These are phyloP conservation scores for Leucophora obtusa DNA, from an alignment of 2,888 invertebrate species.

Conservation along the genomic window DNA sequence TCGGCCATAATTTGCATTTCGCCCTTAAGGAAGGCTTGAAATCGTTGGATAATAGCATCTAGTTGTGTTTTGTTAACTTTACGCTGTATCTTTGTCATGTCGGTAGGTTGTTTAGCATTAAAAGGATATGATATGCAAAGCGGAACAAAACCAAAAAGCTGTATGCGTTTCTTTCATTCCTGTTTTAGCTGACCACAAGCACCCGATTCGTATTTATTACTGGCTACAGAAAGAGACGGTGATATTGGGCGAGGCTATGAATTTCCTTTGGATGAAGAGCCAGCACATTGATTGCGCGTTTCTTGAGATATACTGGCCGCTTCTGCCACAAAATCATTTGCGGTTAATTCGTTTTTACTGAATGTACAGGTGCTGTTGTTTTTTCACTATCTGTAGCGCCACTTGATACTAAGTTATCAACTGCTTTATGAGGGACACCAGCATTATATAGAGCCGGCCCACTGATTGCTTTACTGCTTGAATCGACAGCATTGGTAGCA, in stretches of 20 bases:
- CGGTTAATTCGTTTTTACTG: conserved; percentile 55
- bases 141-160: conserved; percentile 98
- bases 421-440: conserved; percentile 77
- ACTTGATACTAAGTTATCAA: conserved; percentile 50
- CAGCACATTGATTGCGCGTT: conserved; percentile 82
- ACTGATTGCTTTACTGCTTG: conserved; percentile 68
- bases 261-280: conserved; percentile 81
- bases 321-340: conserved; percentile 45
- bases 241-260: conserved; percentile 89
- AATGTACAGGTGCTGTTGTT: conserved; percentile 72
- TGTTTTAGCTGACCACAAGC: conserved; percentile 53
- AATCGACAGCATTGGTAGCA: conserved; percentile 66
- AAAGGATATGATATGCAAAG: conserved; percentile 99
- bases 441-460: conserved; percentile 78
- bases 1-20: conserved; percentile 99
- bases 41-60: conserved; percentile 94
- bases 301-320: conserved; percentile 81
- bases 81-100: conserved; percentile 96
- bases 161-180: conserved; percentile 94
- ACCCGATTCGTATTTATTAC: conserved; percentile 88
- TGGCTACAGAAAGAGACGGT: conserved; percentile 94
- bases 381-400: conserved; percentile 66
- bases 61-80: conserved; percentile 98
- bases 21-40: conserved; percentile 97
- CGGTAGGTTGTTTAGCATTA: conserved; percentile 99